Evolutionary conservation across 2,888 invertebrate species (phyloP).

Genomic region (Drosophila buzzatii): DNA sequence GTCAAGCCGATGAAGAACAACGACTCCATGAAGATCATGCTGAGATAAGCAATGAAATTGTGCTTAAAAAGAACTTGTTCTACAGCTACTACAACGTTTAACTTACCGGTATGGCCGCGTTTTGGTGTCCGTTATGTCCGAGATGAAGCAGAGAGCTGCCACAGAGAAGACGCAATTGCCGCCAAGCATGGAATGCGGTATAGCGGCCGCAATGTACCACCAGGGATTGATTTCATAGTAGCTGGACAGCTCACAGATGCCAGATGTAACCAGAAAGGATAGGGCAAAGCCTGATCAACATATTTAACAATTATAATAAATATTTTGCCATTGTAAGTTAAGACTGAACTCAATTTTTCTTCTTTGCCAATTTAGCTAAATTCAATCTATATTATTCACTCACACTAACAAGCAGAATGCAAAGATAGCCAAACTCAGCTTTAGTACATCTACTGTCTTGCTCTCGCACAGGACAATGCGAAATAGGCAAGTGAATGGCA

Average conservation of each 20-base stretch:
- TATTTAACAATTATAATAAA: not conserved
- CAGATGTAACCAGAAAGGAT: conserved; percentile 75
- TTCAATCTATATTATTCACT: not conserved
- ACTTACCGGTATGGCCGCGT: conserved; percentile 88
- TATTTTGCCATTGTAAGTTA: not conserved
- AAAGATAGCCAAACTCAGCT: not conserved
- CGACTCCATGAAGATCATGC: conserved; percentile 88
- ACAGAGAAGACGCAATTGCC: conserved; percentile 88
- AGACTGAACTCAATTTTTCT: not conserved
- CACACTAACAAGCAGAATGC: not conserved
- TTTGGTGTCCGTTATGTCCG: conserved; percentile 88
- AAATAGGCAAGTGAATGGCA: not conserved
- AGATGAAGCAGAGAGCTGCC: conserved; percentile 88
- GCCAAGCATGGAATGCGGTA: conserved; percentile 88
- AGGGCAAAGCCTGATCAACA: conserved; percentile 76
- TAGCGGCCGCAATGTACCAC: conserved; percentile 86
- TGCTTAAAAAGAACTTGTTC: not conserved
- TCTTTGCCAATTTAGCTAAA: not conserved
- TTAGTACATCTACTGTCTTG: not conserved
- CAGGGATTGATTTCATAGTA: conserved; percentile 82
- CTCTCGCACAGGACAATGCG: not conserved
- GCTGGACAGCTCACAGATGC: conserved; percentile 79
- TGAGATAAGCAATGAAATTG: conserved; percentile 65
- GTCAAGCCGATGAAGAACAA: conserved; percentile 88
- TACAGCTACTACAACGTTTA: not conserved